Base-by-base conservation (phyloP, 2,888 invertebrate species). In the Caenorhabditis drosophilae region DNA sequence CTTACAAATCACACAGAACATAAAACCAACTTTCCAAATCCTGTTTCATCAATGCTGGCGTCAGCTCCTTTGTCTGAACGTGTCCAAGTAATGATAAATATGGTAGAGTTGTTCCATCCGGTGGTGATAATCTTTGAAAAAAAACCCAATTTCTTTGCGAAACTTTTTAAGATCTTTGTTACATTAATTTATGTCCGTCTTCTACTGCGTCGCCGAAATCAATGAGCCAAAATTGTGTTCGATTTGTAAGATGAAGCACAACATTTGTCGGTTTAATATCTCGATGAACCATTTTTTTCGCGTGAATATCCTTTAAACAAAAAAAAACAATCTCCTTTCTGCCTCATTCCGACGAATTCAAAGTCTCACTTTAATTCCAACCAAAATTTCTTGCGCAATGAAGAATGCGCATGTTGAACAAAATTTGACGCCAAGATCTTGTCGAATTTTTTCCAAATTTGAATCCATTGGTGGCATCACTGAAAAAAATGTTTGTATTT, bases 231-330 rank as follows among this genome's bases (percentile, higher is more conserved):
- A 55, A 63, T 20, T 15, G 34, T 12, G 26, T 42, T 11, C 27
- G 36, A n/a, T 27, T 7, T 18, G 22, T 20, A 0, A 31, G 38
- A 12, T 48, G 16, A 6, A 53, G 35, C 16, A 63, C 15, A 4
- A 63, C 15, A 34, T 63, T 63, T 3, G 63, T 49, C 26, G 63
- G 63, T 42, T 63, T 63, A n/a, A 63, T 50, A 45, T 63, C 63
- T 4, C 63, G 57, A 53, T 63, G 63, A 36, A 53, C 20, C 34
- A 63, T 9, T n/a, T 47, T 34, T 35, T 20, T 44, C n/a, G 18
- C 44, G 15, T 50, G 46, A 2, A 44, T 40, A 47, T 47, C 47
- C 15, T 47, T 34, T 2, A 47, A 41, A n/a, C n/a, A n/a, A n/a
- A n/a, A n/a, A n/a, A n/a, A n/a, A n/a, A n/a, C n/a, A n/a, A 6